Evolutionary conservation across 2,113 vertebrate species (phyloP), one percentile per base, ranked within the genome.

Genomic region (Uria lomvia): DNA sequence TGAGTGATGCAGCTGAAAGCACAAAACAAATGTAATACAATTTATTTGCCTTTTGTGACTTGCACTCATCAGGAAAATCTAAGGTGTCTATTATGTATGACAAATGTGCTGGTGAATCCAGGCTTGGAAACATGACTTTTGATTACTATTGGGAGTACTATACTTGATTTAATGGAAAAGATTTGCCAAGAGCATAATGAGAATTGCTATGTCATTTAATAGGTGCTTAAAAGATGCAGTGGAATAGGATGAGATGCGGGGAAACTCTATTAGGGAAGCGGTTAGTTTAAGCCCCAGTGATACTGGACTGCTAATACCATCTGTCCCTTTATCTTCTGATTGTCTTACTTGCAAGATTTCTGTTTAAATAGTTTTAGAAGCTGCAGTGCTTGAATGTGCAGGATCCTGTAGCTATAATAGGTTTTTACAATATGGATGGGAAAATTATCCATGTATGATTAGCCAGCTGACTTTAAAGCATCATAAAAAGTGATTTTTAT

Each of bases 11-110:
- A 82, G 66, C 16, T 92, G 67, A 23, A 94, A 76, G 59, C 58
- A 60, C 34, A 76, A 72, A 92, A 82, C 15, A 77, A 87, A 85
- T 52, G 16, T 58, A 87, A 81, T 90, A 52, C 40, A 72, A n/a
- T 78, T 96, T 91, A 32, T 89, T 95, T 91, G 92, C 40, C 77
- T 91, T 88, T 55, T 81, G n/a, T 89, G 38, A 88, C 74, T 94
- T 85, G 40, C 3, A 38, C 40, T 81, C 32, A 62, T 72, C 82
- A 79, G 62, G 74, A 93, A 68, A 82, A 75, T 88, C 26, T 66
- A 53, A 86, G 79, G 20, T 8, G 3, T 87, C 72, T 88, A 15
- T 83, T 96, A 66, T 43, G 21, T 72, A 22, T 89, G 76, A 94
- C 62, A 91, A 63, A 94, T 72, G 36, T 90, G 52, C 66, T 82